phyloP scores from a whole-genome alignment of 2,888 invertebrate genomes.

The Camponotus fellah region DNA sequence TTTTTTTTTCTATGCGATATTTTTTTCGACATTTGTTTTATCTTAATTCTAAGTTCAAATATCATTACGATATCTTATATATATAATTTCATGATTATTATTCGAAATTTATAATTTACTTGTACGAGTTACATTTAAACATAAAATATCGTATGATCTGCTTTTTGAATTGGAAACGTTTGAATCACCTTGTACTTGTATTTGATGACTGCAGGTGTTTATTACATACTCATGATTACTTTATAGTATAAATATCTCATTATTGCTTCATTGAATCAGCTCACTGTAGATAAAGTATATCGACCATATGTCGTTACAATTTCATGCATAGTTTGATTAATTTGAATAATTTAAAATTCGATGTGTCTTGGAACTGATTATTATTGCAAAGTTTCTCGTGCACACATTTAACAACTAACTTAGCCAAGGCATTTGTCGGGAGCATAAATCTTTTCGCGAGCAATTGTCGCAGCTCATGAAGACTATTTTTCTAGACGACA shows the following conservation, averaged over 20 bases:
- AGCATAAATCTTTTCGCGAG: constrained; percentile 26
- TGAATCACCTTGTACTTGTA: not conserved
- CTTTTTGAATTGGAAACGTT: not conserved
- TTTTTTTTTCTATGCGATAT: not conserved
- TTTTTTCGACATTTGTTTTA: not conserved
- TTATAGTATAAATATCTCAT: constrained; percentile 6
- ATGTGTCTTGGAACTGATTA: constrained; percentile 4
- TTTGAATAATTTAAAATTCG: not conserved
- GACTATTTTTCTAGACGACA: not conserved
- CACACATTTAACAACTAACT: constrained; percentile 16
- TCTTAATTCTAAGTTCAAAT: not conserved
- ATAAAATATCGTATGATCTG: not conserved
- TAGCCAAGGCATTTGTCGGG: constrained; percentile 23
- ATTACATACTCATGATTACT: not conserved
- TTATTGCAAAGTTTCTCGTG: not conserved
- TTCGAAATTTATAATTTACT: not conserved
- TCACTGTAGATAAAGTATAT: not conserved
- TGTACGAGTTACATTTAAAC: not conserved
- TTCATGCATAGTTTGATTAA: not conserved
- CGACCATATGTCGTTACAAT: not conserved
- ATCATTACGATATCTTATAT: not conserved
- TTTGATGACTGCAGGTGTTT: not conserved
- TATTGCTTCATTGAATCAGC: constrained; percentile 12
- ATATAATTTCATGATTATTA: not conserved
- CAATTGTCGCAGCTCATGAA: constrained; percentile 15